Percentiles rank a stretch among this genome's conserved stretches.
Evolutionary conservation across 2,888 invertebrate genomes (phyloP).

Genomic region (Epicampocera succincta): DNA sequence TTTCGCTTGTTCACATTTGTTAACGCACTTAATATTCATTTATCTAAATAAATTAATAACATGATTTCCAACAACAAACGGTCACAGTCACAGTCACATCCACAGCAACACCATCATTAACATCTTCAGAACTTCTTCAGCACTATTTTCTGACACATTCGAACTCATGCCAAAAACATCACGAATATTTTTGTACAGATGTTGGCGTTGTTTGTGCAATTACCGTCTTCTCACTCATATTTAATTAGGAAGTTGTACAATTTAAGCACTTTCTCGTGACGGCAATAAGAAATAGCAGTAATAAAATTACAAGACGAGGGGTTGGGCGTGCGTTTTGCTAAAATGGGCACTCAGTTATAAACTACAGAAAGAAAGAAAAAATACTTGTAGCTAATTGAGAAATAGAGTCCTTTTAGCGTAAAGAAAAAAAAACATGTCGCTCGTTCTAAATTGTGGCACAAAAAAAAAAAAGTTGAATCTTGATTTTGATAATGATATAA

Average conservation of each 20-base stretch:
- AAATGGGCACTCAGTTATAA: constrained; percentile 16
- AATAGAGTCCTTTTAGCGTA: too few relatives aligned
- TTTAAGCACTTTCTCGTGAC: constrained; percentile 10
- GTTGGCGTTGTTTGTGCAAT: constrained; percentile 13
- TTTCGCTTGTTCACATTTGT: constrained; percentile 51
- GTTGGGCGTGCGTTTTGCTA: not conserved
- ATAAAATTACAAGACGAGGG: not conserved
- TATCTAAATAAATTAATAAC: constrained; percentile 66
- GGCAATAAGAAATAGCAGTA: constrained; percentile 22
- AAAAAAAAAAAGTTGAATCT: too few relatives aligned
- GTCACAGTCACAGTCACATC: too few relatives aligned
- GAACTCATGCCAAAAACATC: constrained; percentile 20
- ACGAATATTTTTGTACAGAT: not conserved
- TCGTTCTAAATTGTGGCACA: too few relatives aligned
- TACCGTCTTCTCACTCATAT: constrained; percentile 15
- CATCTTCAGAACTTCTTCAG: constrained; percentile 52
- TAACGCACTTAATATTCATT: constrained; percentile 63
- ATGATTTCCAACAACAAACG: constrained; percentile 52
- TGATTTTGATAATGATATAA: too few relatives aligned
- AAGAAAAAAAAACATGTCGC: too few relatives aligned
- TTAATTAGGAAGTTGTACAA: constrained; percentile 58
- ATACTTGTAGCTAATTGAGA: not conserved
- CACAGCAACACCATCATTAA: constrained; percentile 32
- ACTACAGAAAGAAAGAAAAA: not conserved
- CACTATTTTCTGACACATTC: constrained; percentile 46